Evolutionary conservation across 2,888 invertebrate genomes (phyloP).

Genomic region (Caenorhabditis sp.): DNA sequence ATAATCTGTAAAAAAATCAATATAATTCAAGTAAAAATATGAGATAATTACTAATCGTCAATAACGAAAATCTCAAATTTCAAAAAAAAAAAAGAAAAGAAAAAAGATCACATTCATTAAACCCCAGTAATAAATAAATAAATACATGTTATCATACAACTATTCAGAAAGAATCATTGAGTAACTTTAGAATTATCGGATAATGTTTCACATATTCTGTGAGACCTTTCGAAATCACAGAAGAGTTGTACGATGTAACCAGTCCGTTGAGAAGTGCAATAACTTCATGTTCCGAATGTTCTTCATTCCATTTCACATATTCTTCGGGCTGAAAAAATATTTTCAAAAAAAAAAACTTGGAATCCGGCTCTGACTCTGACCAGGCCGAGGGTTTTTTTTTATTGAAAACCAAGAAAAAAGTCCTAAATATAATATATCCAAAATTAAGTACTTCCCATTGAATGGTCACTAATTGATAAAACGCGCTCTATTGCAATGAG

Average conservation of each 20-base stretch:
- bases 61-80: neutral
- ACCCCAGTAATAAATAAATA: constrained; percentile 10
- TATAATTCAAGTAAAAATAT: neutral
- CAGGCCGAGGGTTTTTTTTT: no score
- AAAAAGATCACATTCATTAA: neutral
- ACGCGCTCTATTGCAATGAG: no score
- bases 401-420: no score
- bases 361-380: no score
- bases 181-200: constrained; percentile 79
- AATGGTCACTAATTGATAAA: no score
- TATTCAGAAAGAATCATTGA: constrained; percentile 20
- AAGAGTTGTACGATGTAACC: constrained; percentile 86
- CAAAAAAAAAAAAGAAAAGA: neutral
- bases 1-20: neutral
- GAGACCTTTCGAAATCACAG: constrained; percentile 83
- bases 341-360: neutral
- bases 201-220: constrained; percentile 88
- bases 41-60: no score
- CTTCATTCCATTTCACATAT: constrained; percentile 63
- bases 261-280: constrained; percentile 82
- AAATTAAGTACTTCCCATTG: no score
- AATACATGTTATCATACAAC: constrained; percentile 15
- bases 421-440: no score
- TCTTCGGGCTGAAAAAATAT: constrained; percentile 42
- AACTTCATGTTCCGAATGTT: constrained; percentile 47